Evolutionary conservation across 2,113 vertebrate species (phyloP), one percentile per base, ranked within the genome.

Genomic region (Oophaga pumilio): DNA sequence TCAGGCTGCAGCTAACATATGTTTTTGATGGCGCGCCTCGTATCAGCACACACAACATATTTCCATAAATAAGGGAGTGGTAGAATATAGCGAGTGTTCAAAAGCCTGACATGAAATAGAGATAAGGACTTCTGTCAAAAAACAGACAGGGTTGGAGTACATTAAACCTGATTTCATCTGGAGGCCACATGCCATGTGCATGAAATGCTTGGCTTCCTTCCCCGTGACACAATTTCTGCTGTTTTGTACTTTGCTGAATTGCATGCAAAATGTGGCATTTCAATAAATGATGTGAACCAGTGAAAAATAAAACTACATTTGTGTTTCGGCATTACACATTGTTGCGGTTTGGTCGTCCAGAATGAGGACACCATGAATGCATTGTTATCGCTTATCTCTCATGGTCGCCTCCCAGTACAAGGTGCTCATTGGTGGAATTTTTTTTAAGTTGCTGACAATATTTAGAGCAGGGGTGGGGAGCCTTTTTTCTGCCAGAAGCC

Each of bases 101-200:
- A 79, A 79, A 79, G 59, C 85, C n/a, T 56, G 59, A 86, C 60
- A 69, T 80, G 76, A 73, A 76, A 85, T 85, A 59, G 84, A 86
- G 60, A 86, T 86, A 78, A 78, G 76, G n/a, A 78, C n/a, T 57
- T 57, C 60, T 69, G 85, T 86, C 76, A 80, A 69, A 69, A 43
- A 79, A 53, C 49, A 22, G 76, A 4, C 22, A 5, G 50, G 68
- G 26, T 59, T 74, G 68, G 52, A 71, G 52, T 73, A 79, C 5
- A 26, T 85, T 60, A 76, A 74, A 76, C 62, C 66, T 56, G 49
- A 68, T 52, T 86, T 79, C 76, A 79, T 79, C 85, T 86, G 85
- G 85, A 14, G 76, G 24, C 76, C 85, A 69, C 85, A 86, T 86
- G 85, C 66, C 33, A 43, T 43, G 33, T 69, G 22, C 69, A 68